phyloP scores from a whole-genome alignment of 2,113 vertebrate genomes.

The Caretta caretta region DNA sequence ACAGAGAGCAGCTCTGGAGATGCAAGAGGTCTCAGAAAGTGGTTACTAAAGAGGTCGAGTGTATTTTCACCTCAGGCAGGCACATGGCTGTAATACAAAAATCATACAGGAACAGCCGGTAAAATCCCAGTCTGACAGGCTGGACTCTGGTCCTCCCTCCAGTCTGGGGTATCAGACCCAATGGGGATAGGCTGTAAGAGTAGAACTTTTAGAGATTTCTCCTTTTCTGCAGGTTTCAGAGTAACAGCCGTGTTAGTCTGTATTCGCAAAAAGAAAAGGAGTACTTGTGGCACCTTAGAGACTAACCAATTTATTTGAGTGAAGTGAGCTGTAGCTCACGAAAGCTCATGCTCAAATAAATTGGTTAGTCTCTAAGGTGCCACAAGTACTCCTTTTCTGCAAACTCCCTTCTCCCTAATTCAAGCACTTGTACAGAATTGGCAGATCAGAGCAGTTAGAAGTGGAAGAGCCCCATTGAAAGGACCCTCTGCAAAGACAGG shows the following conservation, averaged over 20 bases:
- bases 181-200: not conserved
- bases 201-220: not conserved
- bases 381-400: not conserved
- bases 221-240: not conserved
- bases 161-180: not conserved
- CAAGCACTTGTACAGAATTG: not conserved
- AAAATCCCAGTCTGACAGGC: not conserved
- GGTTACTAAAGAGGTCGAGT: not conserved
- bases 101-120: not conserved
- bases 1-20: not conserved
- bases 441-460: not conserved
- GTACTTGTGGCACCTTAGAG: no score
- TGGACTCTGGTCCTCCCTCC: not conserved
- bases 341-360: no score
- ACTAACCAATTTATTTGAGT: no score
- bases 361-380: no score
- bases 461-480: not conserved
- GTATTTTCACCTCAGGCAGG: slow-evolving; percentile 3
- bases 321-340: no score
- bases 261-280: no score
- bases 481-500: not conserved
- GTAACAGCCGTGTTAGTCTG: no score
- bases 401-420: not conserved
- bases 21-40: not conserved
- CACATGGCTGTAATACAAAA: not conserved